A percentile compares a stretch with the other conserved stretches of the same genome.
These are phyloP conservation scores for Nymphalis c-album DNA, from an alignment of 2,888 invertebrate species.

Conservation along the genomic window DNA sequence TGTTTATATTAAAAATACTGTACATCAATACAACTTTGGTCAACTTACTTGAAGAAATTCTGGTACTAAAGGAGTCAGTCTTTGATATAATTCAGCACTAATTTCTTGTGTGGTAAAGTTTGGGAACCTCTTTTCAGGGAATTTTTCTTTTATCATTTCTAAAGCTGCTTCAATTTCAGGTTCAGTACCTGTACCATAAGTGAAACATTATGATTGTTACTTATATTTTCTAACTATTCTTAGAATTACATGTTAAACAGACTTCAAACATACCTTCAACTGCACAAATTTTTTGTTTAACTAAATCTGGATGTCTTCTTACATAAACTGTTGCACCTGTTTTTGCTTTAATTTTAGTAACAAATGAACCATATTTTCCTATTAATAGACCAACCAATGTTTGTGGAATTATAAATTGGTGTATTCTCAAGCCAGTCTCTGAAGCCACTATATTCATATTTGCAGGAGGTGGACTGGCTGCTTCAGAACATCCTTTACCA, in stretches of 20 bases:
- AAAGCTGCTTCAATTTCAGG: constrained; percentile 90
- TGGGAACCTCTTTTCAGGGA: constrained; percentile 91
- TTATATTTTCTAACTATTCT: constrained; percentile 7
- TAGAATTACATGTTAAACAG: not conserved
- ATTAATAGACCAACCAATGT: constrained; percentile 92
- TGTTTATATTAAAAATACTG: too few species aligned
- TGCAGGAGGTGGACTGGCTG: constrained; percentile 86
- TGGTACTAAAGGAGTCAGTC: constrained; percentile 75
- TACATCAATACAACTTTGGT: not conserved
- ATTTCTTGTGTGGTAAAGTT: constrained; percentile 86
- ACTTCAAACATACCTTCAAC: constrained; percentile 84
- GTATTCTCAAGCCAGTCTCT: constrained; percentile 77
- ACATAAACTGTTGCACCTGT: constrained; percentile 90
- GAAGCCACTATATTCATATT: constrained; percentile 77
- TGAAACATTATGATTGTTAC: constrained; percentile 13
- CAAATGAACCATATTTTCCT: constrained; percentile 90
- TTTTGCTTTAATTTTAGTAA: constrained; percentile 89
- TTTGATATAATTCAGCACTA: constrained; percentile 77
- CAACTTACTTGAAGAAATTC: constrained; percentile 81
- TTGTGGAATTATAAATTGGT: constrained; percentile 89
- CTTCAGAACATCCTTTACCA: constrained; percentile 89
- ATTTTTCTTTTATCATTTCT: constrained; percentile 90
- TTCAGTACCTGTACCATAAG: constrained; percentile 81
- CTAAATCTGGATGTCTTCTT: constrained; percentile 87
- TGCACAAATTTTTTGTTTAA: constrained; percentile 90